A percentile compares a stretch with the other conserved stretches of the same genome.
These are phyloP conservation scores for Scalopus aquaticus DNA, from an alignment of 2,113 vertebrate genomes.

Conservation along the genomic window DNA sequence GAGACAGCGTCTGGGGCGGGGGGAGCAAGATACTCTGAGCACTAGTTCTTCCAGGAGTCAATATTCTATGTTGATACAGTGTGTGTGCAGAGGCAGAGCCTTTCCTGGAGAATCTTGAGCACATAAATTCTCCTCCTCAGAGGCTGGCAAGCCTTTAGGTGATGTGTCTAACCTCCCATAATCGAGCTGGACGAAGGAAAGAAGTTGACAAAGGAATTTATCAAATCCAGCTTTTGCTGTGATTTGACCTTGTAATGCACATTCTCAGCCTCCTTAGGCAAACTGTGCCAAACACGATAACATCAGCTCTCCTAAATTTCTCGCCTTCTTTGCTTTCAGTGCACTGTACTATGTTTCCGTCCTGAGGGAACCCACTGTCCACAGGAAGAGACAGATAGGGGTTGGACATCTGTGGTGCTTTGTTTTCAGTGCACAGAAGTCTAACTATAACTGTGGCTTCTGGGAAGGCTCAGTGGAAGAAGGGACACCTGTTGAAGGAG, in stretches of 20 bases:
- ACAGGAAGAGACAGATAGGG: not conserved
- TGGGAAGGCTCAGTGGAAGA: not conserved
- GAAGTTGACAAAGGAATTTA: too few species aligned
- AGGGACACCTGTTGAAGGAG: not conserved
- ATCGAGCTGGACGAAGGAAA: not conserved
- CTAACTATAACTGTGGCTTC: not conserved
- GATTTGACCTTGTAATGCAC: not conserved
- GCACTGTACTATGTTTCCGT: not conserved
- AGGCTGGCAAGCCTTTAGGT: not conserved
- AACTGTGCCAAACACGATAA: not conserved
- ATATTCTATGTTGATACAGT: not conserved
- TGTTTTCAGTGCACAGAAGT: not conserved
- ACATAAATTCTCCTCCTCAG: not conserved
- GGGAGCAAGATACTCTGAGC: too few species aligned
- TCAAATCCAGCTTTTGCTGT: not conserved
- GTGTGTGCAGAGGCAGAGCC: not conserved
- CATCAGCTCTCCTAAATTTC: not conserved
- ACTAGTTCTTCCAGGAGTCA: not conserved
- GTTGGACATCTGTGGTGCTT: not conserved
- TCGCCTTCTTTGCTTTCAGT: not conserved
- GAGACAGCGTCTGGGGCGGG: not conserved
- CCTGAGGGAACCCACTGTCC: not conserved
- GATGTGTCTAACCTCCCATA: not conserved
- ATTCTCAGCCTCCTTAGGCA: not conserved
- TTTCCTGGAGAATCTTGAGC: not conserved